These are phyloP conservation scores for Formicarius rufipectus DNA, from an alignment of 2,113 vertebrate genomes.

Conservation along the genomic window DNA sequence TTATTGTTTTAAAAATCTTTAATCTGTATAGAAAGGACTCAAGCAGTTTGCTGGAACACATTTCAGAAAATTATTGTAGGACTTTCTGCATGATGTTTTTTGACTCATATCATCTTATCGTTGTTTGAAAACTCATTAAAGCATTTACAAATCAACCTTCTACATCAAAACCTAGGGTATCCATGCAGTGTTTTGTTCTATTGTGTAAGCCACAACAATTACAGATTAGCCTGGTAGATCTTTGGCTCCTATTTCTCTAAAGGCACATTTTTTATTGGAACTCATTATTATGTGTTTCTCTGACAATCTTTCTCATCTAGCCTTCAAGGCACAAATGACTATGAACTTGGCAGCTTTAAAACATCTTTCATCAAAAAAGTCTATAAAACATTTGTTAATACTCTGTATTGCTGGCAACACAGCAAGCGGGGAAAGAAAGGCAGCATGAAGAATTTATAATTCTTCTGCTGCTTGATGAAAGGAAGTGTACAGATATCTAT, in stretches of 20 bases:
- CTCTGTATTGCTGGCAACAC: not conserved
- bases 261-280: conserved; percentile 45
- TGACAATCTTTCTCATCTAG: conserved; percentile 27
- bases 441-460: not conserved
- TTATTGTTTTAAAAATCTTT: not conserved
- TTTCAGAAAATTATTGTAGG: not conserved
- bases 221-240: conserved; percentile 14
- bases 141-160: conserved; percentile 7
- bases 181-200: not conserved
- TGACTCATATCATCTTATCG: not conserved
- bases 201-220: conserved; percentile 24
- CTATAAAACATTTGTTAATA: conserved; percentile 24
- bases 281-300: conserved; percentile 36
- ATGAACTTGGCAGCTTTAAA: conserved; percentile 3
- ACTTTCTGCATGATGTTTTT: not conserved
- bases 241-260: conserved; percentile 26
- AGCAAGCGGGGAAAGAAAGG: not conserved
- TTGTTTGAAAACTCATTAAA: conserved; percentile 37
- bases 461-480: not conserved
- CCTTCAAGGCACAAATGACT: not conserved
- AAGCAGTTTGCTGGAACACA: not conserved
- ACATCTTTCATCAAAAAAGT: not conserved
- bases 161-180: not conserved
- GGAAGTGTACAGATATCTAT: not conserved
- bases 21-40: not conserved